Conservation (phyloP, 1,140 invertebrate species). For the Bombus confusus region DNA sequence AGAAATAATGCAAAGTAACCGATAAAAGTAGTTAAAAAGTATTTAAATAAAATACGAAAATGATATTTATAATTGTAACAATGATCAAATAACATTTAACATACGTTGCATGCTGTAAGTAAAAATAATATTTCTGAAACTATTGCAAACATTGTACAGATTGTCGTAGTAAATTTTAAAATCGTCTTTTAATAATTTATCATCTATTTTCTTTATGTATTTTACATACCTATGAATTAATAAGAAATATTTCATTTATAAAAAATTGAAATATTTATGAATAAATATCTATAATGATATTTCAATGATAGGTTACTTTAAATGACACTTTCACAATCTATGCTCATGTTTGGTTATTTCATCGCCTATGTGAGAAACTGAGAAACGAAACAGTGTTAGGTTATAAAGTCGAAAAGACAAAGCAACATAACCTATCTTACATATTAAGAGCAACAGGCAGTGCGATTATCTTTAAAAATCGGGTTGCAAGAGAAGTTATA, state of each 20-base stretch:
- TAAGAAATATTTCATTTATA: not conserved
- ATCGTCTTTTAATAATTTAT: not conserved
- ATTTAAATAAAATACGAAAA: not conserved
- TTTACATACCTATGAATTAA: not conserved
- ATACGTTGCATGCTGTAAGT: too few relatives aligned
- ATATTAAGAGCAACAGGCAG: not conserved
- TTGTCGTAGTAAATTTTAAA: not conserved
- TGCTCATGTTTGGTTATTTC: not conserved
- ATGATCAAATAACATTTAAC: too few relatives aligned
- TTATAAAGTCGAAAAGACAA: constrained; percentile 2
- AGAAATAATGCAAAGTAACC: not conserved
- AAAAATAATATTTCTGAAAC: not conserved
- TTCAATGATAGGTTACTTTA: not conserved
- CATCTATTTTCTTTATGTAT: not conserved
- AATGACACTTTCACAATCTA: not conserved
- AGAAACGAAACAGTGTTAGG: constrained; percentile 4
- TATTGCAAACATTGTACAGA: not conserved
- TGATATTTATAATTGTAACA: not conserved
- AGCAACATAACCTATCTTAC: constrained; percentile 37
- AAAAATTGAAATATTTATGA: not conserved
- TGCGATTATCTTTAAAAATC: not conserved
- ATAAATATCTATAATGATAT: not conserved
- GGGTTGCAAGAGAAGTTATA: not conserved
- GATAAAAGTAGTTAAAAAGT: not conserved
- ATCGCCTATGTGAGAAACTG: too few relatives aligned